Base-by-base conservation (phyloP, 2,888 invertebrate genomes). In the Cataglyphis altisquamis region DNA sequence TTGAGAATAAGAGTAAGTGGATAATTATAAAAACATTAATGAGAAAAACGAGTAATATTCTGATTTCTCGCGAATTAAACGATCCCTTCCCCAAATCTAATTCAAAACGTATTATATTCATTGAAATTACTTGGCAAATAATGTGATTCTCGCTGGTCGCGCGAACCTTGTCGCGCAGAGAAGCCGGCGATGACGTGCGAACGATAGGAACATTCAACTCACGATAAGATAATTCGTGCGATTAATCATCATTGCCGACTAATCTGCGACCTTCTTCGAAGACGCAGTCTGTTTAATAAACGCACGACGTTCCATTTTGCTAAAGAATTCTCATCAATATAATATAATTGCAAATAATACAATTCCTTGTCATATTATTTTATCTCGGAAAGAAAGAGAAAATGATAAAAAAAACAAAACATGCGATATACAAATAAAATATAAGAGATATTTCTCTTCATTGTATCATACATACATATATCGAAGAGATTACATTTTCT, bases 171-270 rank as follows among this genome's bases (percentile, higher is more conserved):
- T 80, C 57, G 21, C 12, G n/a, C 52, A 10, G 25, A 78, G 60
- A 60, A 70, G 68, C 81, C 64, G 39, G 25, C 73, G 62, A 45
- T 85, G 81, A 83, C 81, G 83, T 55, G 57, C 25, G 57, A 80
- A 67, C 67, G 88, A 88, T 87, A 83, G 72, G 66, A 86, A 81
- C 84, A 81, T 88, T 88, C 86, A 88, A 86, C 86, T 86, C 85
- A 68, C 48, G 88, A 88, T 89, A 88, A 89, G 88, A 87, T 88
- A 88, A 84, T 66, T 48, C 63, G 82, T 36, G 6, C 72, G 84
- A 87, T 88, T 87, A 88, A 88, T 88, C 82, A 83, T 68, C 82
- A 83, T 68, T 64, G 80, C 75, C 52, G 68, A 66, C 68, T 77
- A 83, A 84, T 87, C 74, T 75, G 80, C 39, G 70, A 62, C 83